These are phyloP conservation scores for Oscheius sp. DNA, from an alignment of 2,888 invertebrate species.

Conservation along the genomic window DNA sequence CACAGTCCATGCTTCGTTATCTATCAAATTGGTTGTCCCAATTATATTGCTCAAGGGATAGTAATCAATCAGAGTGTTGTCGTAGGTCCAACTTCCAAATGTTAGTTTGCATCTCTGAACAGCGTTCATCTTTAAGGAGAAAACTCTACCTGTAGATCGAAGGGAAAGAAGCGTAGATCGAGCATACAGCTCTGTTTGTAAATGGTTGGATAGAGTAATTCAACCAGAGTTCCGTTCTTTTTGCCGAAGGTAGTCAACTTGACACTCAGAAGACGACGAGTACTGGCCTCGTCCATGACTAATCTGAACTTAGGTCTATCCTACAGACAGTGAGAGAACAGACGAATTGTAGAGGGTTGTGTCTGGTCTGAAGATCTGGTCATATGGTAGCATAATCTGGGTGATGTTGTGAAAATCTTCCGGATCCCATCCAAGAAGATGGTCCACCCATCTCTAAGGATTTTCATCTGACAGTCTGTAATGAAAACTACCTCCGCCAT, in stretches of 20 bases:
- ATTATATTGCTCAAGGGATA: conserved; percentile 33
- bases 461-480: background rate
- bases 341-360: conserved; percentile 66
- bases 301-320: conserved; percentile 42
- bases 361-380: conserved; percentile 64
- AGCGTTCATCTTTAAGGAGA: background rate
- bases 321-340: conserved; percentile 15
- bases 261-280: conserved; percentile 61
- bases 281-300: conserved; percentile 66
- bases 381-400: conserved; percentile 61
- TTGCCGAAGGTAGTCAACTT: conserved; percentile 62
- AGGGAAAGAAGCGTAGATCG: conserved; percentile 53
- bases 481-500: conserved; percentile 62
- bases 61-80: conserved; percentile 52
- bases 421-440: conserved; percentile 65
- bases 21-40: conserved; percentile 48
- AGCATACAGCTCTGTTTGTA: conserved; percentile 64
- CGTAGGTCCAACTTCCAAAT: conserved; percentile 55
- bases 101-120: conserved; percentile 44
- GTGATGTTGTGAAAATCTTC: conserved; percentile 58
- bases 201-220: conserved; percentile 67
- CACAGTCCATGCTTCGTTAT: conserved; percentile 55
- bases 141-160: conserved; percentile 44
- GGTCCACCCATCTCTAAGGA: conserved; percentile 58
- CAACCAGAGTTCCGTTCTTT: conserved; percentile 59